Conservation (phyloP, 53 echinoderm and acorn worm species). For the Echinometra lucunter region DNA sequence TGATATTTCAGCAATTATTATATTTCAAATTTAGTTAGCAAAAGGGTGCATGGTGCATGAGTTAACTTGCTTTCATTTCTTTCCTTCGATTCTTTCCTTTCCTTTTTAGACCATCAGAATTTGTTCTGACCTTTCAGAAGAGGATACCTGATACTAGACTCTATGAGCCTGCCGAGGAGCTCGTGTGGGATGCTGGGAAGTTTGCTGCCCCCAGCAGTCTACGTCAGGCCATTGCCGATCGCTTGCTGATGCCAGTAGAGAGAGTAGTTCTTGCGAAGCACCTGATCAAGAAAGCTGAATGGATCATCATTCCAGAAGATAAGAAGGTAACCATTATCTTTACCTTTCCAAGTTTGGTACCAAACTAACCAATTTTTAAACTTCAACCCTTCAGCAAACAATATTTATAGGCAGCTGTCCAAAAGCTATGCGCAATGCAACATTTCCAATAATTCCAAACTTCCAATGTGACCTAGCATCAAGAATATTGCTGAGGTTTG, state of each 20-base stretch:
- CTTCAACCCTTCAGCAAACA: too few relatives aligned
- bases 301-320: constrained; percentile 78
- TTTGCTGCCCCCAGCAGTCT: constrained; percentile 76
- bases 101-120: constrained; percentile 27
- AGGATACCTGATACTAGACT: constrained; percentile 78
- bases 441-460: too few relatives aligned
- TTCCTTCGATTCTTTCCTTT: neutral
- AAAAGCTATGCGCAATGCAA: too few relatives aligned
- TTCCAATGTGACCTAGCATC: too few relatives aligned
- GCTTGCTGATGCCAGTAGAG: constrained; percentile 75
- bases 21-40: too few relatives aligned
- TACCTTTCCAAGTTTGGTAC: neutral
- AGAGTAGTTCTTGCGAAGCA: constrained; percentile 89
- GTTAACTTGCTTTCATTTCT: too few relatives aligned
- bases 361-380: too few relatives aligned
- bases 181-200: constrained; percentile 86
- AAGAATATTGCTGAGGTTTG: too few relatives aligned
- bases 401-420: too few relatives aligned
- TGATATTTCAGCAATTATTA: too few relatives aligned
- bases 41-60: too few relatives aligned
- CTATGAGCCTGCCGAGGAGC: constrained; percentile 83
- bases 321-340: constrained; percentile 56
- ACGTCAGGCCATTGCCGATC: constrained; percentile 82
- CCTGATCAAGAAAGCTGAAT: constrained; percentile 84
- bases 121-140: constrained; percentile 55